Conservation (phyloP, 1,140 invertebrate genomes). For the Eriocheir sinensis region DNA sequence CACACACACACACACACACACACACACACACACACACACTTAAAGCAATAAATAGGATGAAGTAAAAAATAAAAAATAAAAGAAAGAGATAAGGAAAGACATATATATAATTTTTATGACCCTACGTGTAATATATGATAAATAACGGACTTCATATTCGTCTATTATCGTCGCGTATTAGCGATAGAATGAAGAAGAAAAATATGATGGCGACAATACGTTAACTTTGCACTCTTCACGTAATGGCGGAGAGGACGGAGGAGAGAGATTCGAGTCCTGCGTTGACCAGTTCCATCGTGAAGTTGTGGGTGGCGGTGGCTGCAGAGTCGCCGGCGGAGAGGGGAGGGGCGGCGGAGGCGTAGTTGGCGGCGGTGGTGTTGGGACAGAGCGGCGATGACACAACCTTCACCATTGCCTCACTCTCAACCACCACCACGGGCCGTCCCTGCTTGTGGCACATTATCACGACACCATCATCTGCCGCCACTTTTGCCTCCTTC, state of each 20-base stretch:
- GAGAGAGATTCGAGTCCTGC: slow-evolving; percentile 33
- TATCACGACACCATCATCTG: not conserved
- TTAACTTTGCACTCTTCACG: not conserved
- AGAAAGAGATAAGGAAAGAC: no score
- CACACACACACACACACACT: no score
- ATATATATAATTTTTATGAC: no score
- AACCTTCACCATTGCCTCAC: slow-evolving; percentile 73
- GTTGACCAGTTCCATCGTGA: not conserved
- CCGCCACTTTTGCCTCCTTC: not conserved
- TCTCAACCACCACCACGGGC: slow-evolving; percentile 56
- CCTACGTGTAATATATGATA: no score
- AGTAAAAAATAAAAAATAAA: no score
- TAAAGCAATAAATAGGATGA: no score
- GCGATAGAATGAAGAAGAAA: no score
- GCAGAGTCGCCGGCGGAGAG: not conserved
- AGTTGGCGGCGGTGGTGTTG: not conserved
- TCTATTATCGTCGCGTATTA: no score
- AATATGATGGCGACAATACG: no score
- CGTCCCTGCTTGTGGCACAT: slow-evolving; percentile 76
- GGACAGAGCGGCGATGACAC: slow-evolving; percentile 63
- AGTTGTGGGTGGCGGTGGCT: not conserved
- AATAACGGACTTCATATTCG: no score
- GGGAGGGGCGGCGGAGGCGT: not conserved
- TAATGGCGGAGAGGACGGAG: not conserved
- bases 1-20: no score